A percentile compares a stretch with the other conserved stretches of the same genome.
Conservation (phyloP, 2,797 vertebrate genomes). For the Paguma larvata region DNA sequence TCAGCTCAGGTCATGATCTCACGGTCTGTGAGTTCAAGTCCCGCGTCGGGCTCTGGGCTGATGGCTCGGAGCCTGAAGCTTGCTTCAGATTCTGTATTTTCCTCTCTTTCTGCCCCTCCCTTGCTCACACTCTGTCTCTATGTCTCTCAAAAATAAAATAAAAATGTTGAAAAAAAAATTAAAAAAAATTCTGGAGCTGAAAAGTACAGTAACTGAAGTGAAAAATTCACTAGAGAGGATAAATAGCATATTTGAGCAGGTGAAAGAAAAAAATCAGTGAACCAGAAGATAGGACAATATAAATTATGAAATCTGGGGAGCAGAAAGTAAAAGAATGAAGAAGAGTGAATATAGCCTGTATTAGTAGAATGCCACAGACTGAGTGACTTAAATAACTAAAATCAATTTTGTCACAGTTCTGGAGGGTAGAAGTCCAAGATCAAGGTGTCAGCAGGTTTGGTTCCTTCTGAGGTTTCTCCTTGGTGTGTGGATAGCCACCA, state of each 20-base stretch:
- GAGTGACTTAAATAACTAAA: not conserved
- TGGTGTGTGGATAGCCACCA: not conserved
- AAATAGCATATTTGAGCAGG: not conserved
- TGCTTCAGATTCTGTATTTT: no score
- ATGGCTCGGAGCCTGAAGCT: no score
- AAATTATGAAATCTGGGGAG: not conserved
- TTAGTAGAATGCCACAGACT: not conserved
- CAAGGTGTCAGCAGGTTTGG: not conserved
- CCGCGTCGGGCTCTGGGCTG: no score
- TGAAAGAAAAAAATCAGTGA: not conserved
- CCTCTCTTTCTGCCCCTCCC: no score
- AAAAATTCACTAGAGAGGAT: not conserved
- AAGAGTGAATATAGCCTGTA: not conserved
- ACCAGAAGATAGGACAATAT: not conserved
- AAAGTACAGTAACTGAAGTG: not conserved
- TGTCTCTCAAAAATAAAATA: no score
- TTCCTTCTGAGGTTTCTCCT: not conserved
- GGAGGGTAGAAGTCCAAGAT: not conserved
- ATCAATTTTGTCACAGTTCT: not conserved
- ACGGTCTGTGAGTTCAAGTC: no score
- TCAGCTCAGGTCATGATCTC: no score
- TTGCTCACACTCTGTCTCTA: no score
- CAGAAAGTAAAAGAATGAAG: not conserved
- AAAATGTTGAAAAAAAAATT: no score
- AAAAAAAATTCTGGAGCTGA: not conserved